Evolutionary conservation across 2,888 invertebrate species (phyloP), one percentile per base, ranked within the genome.

Genomic region (Matsumyia berberina): DNA sequence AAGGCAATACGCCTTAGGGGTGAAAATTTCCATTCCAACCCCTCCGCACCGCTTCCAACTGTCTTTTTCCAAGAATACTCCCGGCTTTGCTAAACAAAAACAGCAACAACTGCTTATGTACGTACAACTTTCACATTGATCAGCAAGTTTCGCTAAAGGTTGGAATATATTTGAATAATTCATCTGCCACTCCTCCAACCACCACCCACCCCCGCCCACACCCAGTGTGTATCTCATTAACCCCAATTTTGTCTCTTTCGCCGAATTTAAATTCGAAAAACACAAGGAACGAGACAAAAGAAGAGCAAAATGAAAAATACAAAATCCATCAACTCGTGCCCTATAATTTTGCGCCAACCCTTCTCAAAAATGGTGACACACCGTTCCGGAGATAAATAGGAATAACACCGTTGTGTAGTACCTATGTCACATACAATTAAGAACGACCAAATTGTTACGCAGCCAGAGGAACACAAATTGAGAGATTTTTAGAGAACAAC

Each of bases 161-260:
- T 74, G 46, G 74, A 74, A 79, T 83, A 85, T 70, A 85, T 85
- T 85, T 85, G 85, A 79, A 85, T 85, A 85, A 79, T 79, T 85
- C 79, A 85, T 74, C 85, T 78, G 69, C 55, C 76, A 69, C 69
- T 62, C 66, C 69, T 69, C 19, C 44, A 55, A n/a, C 67, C 51
- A 35, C 24, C 39, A n/a, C 37, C n/a, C 29, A 24, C 49, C n/a
- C 11, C n/a, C 37, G 7, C 8, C 15, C 29, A 6, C 1, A n/a
- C 37, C 70, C 66, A 44, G 64, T 64, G 51, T 85, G 85, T 85
- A 85, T 85, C 85, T 85, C 79, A 85, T 85, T 85, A 85, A 85
- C 85, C 82, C 85, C 69, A 85, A 85, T 85, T 85, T 85, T 74
- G 79, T 79, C 78, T 70, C 70, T 76, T 70, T 70, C n/a, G 67